A percentile compares a stretch with the other conserved stretches of the same genome.
These are phyloP conservation scores for Steromphala cineraria DNA, from an alignment of 2,888 invertebrate species.

Conservation along the genomic window DNA sequence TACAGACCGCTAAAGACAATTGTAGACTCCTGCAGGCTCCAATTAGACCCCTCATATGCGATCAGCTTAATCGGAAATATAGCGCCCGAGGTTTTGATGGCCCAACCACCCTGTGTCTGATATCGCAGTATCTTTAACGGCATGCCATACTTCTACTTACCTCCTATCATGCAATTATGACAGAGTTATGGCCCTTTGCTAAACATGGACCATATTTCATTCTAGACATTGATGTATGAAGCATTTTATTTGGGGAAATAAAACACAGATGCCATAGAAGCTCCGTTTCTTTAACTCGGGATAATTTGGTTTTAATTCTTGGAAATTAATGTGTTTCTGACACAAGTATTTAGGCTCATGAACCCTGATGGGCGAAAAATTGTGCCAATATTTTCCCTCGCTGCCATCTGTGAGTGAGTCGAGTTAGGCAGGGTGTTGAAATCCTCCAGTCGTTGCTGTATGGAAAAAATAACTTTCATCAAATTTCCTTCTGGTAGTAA, in stretches of 20 bases:
- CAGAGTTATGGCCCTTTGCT: slow-evolving; percentile 18
- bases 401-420: background rate
- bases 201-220: slow-evolving; percentile 11
- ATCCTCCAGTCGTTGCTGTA: background rate
- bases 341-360: slow-evolving; percentile 1
- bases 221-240: slow-evolving; percentile 12
- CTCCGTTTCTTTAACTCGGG: background rate
- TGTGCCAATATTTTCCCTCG: background rate
- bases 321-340: slow-evolving; percentile 9
- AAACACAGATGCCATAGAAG: slow-evolving; percentile 12
- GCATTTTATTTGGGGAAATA: slow-evolving; percentile 15
- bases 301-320: slow-evolving; percentile 17
- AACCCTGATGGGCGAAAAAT: background rate
- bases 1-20: slow-evolving; percentile 15
- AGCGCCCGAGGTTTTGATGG: background rate
- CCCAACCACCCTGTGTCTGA: background rate
- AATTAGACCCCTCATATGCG: slow-evolving; percentile 26
- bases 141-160: background rate
- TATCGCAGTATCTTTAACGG: background rate
- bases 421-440: background rate
- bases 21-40: slow-evolving; percentile 21
- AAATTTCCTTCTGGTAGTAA: slow-evolving; percentile 4
- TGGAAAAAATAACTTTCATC: slow-evolving; percentile 15
- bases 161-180: slow-evolving; percentile 14
- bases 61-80: slow-evolving; percentile 14